Evolutionary conservation across 2,888 invertebrate genomes (phyloP), one percentile per base, ranked within the genome.

Genomic region (Ophion ellenae): DNA sequence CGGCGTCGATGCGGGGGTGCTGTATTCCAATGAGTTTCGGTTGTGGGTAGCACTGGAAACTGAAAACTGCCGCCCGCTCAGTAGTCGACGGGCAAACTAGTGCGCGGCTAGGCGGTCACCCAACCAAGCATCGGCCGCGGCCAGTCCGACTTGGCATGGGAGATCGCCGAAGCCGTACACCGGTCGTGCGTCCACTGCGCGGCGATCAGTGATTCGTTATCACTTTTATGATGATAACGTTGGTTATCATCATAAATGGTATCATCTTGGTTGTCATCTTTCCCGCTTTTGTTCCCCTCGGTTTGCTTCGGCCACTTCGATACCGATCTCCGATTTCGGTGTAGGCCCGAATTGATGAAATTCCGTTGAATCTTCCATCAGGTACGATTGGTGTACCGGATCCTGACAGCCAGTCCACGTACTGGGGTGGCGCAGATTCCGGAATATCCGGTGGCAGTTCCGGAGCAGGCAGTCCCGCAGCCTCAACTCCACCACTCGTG

Each of bases 361-460:
- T 53, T 53, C 5, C 53, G 2, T 53, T 53, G 53, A 14, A 14
- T 53, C 53, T 14, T 53, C 11, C 20, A 36, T 28, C 24, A 92
- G 91, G 91, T 70, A 84, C 90, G 4, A 28, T 90, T 69, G 91
- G 91, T 24, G 78, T 91, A 2, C 88, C 91, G 14, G 93, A 93
- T 80, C 88, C 89, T 0, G 94, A 94, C 84, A 92, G 91, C 81
- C 93, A 93, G 69, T 93, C 93, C 40, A 90, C 91, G 2, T 94
- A 93, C 47, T 94, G 93, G 93, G 92, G 92, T 6, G 93, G 91
- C 24, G 88, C 77, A 0, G 94, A 94, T 83, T 94, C 94, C 7
- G 93, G 93, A 11, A 93, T 93, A 71, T 94, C 94, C 20, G 94
- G 94, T 3, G 91, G 93, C 57, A 94, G 94, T 89, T 93, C 93